Evolutionary conservation across 2,797 vertebrate genomes (phyloP), one percentile per base, ranked within the genome.

Genomic region (Tiaroga cobitis): DNA sequence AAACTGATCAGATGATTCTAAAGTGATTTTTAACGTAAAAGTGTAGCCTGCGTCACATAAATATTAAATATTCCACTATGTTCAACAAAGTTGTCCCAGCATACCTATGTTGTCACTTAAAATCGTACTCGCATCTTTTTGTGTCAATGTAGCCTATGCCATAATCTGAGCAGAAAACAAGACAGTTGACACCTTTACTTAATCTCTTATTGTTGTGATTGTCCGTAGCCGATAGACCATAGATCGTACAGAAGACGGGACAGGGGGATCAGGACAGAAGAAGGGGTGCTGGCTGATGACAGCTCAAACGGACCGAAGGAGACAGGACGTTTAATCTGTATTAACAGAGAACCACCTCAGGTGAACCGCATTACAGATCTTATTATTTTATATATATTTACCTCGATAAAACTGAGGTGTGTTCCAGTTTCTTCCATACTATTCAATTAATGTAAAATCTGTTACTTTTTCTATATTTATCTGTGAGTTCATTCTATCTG

Each of bases 161-260:
- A 56, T 26, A 10, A 59, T 26, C 34, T 18, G 51, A 37, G 74
- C 6, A 56, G 74, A 18, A 77, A 59, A n/a, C 32, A 56, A 76
- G 19, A n/a, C 21, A 15, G 75, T 18, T 85, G 63, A 81, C 65
- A 83, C 54, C 13, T 67, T 77, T 68, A 85, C 65, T n/a, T 85
- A 85, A 85, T 75, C 74, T 83, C 41, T 85, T 83, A 76, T 73
- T 67, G 70, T 24, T 81, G 77, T 63, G 73, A 18, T 4, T 79
- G 68, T 85, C 74, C 29, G 83, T 87, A 65, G 37, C 37, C 37
- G 37, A 6, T 34, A 84, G 26, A 59, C 19, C 80, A 29, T 77
- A 54, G 73, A 81, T 80, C 43, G 65, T 39, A 16, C 41, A 82
- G 85, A 75, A 49, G 63, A 87, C 63, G 59, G 79, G 72, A 61